Percentiles rank a stretch among this genome's conserved stretches.
phyloP scores from a whole-genome alignment of 2,888 invertebrate genomes.

The Ptilodon capucinus region DNA sequence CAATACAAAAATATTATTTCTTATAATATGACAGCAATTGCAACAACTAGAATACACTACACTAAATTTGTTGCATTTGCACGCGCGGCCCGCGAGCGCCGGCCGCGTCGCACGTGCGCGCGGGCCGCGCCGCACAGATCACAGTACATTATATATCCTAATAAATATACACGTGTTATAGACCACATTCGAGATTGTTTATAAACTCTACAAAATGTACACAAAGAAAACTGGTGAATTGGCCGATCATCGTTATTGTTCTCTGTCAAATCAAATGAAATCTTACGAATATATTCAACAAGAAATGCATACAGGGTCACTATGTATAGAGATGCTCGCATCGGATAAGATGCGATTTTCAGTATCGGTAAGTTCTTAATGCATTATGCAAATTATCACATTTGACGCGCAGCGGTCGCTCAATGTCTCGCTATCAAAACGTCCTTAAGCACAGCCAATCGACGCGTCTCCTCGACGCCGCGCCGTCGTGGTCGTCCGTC shows the following conservation, averaged over 20 bases:
- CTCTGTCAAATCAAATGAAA: constrained; percentile 52
- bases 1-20: constrained; percentile 79
- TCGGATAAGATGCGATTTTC: constrained; percentile 10
- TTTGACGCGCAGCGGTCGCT: constrained; percentile 28
- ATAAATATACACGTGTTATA: constrained; percentile 66
- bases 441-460: constrained; percentile 33
- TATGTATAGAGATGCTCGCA: constrained; percentile 31
- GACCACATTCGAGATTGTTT: constrained; percentile 64
- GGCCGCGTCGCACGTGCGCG: constrained; percentile 12
- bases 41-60: constrained; percentile 40
- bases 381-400: constrained; percentile 44
- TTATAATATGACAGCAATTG: constrained; percentile 62
- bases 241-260: constrained; percentile 54
- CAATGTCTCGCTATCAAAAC: constrained; percentile 20
- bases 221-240: constrained; percentile 61
- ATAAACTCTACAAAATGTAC: constrained; percentile 72
- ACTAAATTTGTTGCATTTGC: constrained; percentile 1
- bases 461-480: constrained; percentile 7
- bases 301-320: constrained; percentile 62
- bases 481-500: constrained; percentile 12
- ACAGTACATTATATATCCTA: constrained; percentile 65
- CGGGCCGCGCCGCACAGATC: constrained; percentile 50
- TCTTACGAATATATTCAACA: constrained; percentile 62
- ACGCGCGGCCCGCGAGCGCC: constrained; percentile 2
- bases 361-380: constrained; percentile 2